These are phyloP conservation scores for Lophius americanus DNA, from an alignment of 2,797 vertebrate genomes.

Conservation along the genomic window DNA sequence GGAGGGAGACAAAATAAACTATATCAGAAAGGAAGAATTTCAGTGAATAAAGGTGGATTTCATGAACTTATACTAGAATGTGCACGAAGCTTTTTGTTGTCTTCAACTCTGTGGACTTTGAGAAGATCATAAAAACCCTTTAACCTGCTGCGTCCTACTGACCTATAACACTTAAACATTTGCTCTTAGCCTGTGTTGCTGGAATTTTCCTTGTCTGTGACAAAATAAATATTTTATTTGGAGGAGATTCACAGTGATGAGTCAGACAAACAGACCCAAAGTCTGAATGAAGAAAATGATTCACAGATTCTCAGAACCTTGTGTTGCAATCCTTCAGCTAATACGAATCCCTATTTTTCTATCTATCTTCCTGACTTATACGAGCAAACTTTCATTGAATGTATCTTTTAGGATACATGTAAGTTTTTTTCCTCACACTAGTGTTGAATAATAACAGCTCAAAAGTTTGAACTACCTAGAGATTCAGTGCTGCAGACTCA, in stretches of 20 bases:
- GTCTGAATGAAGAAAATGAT: slow-evolving; percentile 30
- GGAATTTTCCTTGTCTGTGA: slow-evolving; percentile 30
- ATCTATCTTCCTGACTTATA: too few species aligned
- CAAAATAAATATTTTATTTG: slow-evolving; percentile 7
- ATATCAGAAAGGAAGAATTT: slow-evolving; percentile 1
- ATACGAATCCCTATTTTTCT: neutral
- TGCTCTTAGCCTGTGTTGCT: neutral
- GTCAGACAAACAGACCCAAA: slow-evolving; percentile 27
- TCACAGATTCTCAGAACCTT: slow-evolving; percentile 18
- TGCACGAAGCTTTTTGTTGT: neutral
- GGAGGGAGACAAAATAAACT: slow-evolving; percentile 40
- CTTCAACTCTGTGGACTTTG: neutral
- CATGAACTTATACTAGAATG: neutral
- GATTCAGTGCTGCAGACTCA: neutral
- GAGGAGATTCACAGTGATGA: neutral
- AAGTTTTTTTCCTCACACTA: neutral
- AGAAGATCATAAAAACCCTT: neutral
- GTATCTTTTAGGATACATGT: neutral
- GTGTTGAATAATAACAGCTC: neutral
- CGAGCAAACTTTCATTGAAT: neutral
- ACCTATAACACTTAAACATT: slow-evolving; percentile 10
- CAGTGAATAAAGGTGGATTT: neutral
- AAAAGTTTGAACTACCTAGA: too few species aligned
- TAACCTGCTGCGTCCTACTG: slow-evolving; percentile 2
- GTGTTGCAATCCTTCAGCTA: slow-evolving; percentile 22